phyloP scores from a whole-genome alignment of 2,113 vertebrate species.

The Trichechus manatus region DNA sequence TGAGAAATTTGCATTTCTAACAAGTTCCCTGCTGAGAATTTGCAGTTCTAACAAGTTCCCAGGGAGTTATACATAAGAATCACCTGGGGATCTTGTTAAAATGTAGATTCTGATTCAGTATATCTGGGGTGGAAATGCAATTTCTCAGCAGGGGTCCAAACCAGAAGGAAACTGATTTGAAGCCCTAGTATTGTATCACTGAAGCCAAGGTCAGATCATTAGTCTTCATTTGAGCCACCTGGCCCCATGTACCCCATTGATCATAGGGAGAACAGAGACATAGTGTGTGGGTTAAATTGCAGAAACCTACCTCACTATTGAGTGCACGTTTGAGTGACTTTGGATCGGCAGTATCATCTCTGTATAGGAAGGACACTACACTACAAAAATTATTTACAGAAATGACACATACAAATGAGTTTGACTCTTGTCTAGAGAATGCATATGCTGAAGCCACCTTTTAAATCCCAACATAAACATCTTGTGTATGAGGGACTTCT shows the following conservation, averaged over 20 bases:
- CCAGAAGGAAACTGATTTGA: too few species aligned
- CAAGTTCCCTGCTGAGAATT: too few species aligned
- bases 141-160: too few species aligned
- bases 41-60: too few species aligned
- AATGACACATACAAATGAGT: conserved; percentile 27
- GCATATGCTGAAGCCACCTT: conserved; percentile 11
- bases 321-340: not conserved
- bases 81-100: too few species aligned
- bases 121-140: too few species aligned
- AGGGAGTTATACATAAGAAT: too few species aligned
- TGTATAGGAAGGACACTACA: not conserved
- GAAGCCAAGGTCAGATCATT: conserved; percentile 5
- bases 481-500: not conserved
- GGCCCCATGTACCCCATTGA: not conserved
- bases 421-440: conserved; percentile 21
- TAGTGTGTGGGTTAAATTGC: not conserved
- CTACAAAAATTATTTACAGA: not conserved
- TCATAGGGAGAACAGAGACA: conserved; percentile 18
- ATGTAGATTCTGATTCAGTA: too few species aligned
- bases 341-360: not conserved
- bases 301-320: not conserved
- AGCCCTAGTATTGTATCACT: not conserved
- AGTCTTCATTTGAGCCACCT: conserved; percentile 17
- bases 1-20: too few species aligned
- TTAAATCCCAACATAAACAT: conserved; percentile 34